Percentiles rank a stretch among this genome's conserved stretches.
These are phyloP conservation scores for Seriola rivoliana DNA, from an alignment of 2,113 vertebrate species.

Conservation along the genomic window DNA sequence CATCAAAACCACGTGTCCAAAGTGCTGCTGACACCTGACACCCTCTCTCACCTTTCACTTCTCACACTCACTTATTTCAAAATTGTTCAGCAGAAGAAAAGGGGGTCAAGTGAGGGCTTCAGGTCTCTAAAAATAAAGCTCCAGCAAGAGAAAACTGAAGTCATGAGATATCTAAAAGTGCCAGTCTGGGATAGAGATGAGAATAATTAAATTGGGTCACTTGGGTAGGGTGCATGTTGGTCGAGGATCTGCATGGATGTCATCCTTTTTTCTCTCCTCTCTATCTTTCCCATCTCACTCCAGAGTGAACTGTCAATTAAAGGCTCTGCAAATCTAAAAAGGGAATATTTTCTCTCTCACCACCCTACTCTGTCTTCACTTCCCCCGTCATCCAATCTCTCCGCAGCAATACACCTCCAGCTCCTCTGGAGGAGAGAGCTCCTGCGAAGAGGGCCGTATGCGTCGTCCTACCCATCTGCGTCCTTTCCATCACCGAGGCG, in stretches of 20 bases:
- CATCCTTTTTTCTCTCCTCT: background rate
- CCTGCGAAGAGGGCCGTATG: conserved; percentile 98
- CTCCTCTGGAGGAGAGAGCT: conserved; percentile 98
- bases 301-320: conserved; percentile 36
- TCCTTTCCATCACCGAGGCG: conserved; percentile 91
- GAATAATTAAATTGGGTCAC: background rate
- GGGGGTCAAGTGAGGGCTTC: background rate
- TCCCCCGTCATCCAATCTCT: conserved; percentile 13
- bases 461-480: conserved; percentile 95
- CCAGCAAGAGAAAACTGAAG: background rate
- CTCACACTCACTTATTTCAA: background rate
- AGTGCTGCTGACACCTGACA: conserved; percentile 17
- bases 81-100: conserved; percentile 5
- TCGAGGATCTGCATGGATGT: conserved; percentile 4
- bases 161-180: background rate
- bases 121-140: conserved; percentile 17
- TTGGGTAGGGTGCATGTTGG: conserved; percentile 12
- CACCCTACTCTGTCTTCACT: background rate
- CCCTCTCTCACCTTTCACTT: conserved; percentile 4
- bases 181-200: background rate
- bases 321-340: conserved; percentile 44
- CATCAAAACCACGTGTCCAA: background rate
- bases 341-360: conserved; percentile 27
- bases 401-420: conserved; percentile 94
- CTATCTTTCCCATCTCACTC: conserved; percentile 7